Base-by-base conservation (phyloP, 2,113 vertebrate species). In the Neotragus moschatus region DNA sequence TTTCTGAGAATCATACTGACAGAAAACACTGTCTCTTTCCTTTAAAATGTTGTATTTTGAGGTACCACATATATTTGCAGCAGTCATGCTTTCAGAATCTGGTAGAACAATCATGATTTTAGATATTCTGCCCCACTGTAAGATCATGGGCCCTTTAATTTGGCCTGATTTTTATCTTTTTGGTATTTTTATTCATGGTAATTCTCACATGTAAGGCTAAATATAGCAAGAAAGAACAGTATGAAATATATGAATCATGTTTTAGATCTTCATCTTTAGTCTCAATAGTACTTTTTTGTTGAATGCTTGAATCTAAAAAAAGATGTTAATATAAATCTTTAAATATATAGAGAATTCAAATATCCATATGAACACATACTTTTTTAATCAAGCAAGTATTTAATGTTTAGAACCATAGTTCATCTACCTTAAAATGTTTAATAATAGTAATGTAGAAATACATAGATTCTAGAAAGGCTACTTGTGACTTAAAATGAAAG, bases 1-100 rank as follows among this genome's bases (percentile, higher is more conserved):
- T 94, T 96, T 85, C 49, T 30, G 77, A 96, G 73, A 94, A 61
- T 33, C n/a, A 53, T 39, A 39, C 84, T 94, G 66, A 85, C 26
- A 88, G 43, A 92, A 61, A 96, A 90, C 43, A 80, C 21, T 33
- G n/a, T 58, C 17, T 91, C 21, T 84, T 66, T 93, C 36, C 39
- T 96, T 70, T 82, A 82, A 84, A 19, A 55, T 91, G 19, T 77
- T 89, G 11, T 82, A 73, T 89, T 91, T 95, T 6, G 51, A 56
- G 58, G 43, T 79, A 23, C 36, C 19, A 33, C 19, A 7, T 93
- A 47, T 45, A 25, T 91, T 73, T 87, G 25, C 17, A n/a, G 4
- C 49, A 86, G 0, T 51, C 39, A 60, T 75, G 45, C 14, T 56
- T 60, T 60, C 2, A 0, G 33, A 93, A 73, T 70, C 51, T 81